phyloP scores from a whole-genome alignment of 2,797 vertebrate species.

The Sebastes matsubarae region DNA sequence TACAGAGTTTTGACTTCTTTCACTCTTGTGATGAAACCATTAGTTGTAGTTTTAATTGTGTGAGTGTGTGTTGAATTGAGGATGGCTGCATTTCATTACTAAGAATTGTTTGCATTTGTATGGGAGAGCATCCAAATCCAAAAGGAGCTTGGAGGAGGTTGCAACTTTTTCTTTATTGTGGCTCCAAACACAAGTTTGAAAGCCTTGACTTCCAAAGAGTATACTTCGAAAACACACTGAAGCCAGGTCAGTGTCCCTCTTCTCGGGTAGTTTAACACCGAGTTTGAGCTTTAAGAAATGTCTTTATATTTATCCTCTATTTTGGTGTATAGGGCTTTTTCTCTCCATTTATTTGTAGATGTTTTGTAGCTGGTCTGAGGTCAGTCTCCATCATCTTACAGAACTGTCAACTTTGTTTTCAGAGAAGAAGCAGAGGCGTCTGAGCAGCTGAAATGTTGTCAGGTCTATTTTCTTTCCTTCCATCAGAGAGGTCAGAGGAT shows the following conservation, averaged over 20 bases:
- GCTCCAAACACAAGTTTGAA: neutral
- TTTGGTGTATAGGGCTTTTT: neutral
- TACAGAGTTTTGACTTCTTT: neutral
- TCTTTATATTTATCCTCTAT: too few species aligned
- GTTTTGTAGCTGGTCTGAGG: neutral
- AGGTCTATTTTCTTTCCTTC: neutral
- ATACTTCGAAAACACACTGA: neutral
- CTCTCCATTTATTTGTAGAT: neutral
- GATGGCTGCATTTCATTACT: neutral
- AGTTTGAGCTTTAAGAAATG: neutral
- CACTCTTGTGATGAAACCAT: neutral
- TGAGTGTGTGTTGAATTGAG: neutral
- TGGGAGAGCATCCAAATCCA: neutral
- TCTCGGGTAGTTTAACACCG: neutral
- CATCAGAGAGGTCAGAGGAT: neutral
- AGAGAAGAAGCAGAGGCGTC: neutral
- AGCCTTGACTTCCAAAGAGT: neutral
- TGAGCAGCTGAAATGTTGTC: neutral
- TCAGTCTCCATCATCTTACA: neutral
- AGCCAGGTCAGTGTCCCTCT: neutral
- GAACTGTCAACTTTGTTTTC: neutral
- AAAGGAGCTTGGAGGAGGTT: neutral
- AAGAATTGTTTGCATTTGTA: neutral
- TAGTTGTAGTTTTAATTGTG: neutral
- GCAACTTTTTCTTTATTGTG: neutral